phyloP scores from a whole-genome alignment of 1,140 invertebrate genomes.

The Atta texana region DNA sequence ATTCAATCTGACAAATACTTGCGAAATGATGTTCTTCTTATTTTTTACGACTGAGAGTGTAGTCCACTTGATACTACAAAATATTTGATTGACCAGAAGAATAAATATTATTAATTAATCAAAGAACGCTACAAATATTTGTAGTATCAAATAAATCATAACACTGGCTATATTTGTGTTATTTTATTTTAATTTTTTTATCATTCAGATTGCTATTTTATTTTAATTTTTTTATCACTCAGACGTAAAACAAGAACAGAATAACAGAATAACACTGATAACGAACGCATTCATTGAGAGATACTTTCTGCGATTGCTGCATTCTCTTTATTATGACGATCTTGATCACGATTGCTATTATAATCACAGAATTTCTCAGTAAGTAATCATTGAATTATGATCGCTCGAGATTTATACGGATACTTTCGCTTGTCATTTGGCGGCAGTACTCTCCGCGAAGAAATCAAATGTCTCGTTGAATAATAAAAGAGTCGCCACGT shows the following conservation, averaged over 20 bases:
- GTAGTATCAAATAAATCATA: no score
- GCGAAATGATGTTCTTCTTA: background rate
- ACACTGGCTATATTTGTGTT: no score
- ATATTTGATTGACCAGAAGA: no score
- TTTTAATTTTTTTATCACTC: no score
- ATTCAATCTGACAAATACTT: background rate
- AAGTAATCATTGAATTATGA: background rate
- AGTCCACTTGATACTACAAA: no score
- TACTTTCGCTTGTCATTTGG: background rate
- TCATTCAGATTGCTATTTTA: no score
- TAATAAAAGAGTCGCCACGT: constrained; percentile 37
- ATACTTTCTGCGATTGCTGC: constrained; percentile 38
- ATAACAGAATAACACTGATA: no score
- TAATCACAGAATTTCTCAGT: constrained; percentile 45
- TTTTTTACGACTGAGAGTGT: background rate
- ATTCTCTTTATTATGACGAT: constrained; percentile 57
- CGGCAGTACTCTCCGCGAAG: background rate
- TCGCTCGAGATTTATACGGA: background rate
- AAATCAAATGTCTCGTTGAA: constrained; percentile 27
- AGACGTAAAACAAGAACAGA: no score
- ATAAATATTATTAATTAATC: no score
- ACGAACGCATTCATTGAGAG: background rate
- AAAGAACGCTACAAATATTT: no score
- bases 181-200: no score
- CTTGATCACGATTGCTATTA: constrained; percentile 41